Evolutionary conservation across 2,113 vertebrate species (phyloP), one percentile per base, ranked within the genome.

Genomic region (Psilopogon haemacephalus): DNA sequence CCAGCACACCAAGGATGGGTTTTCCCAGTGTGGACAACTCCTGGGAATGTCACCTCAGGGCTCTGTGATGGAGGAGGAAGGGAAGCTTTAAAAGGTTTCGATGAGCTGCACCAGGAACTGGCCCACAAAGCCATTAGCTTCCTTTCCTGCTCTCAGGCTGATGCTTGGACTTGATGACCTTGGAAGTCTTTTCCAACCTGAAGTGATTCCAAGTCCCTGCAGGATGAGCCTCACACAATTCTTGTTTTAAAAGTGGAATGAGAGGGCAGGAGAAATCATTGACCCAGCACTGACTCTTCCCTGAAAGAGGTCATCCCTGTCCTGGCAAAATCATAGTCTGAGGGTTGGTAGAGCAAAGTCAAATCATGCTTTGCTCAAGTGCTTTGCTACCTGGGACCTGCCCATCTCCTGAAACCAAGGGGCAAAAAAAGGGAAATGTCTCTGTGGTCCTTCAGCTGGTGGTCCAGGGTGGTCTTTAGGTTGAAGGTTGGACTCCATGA

Each of bases 1-100:
- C 6, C 4, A 11, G 21, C 28, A 7, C 3, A 2, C 30, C 6
- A 1, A 32, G 64, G 35, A 44, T 8, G 1, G 16, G 30, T 26
- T 62, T 52, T 38, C 56, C 71, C 33, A 33, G 0, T 1, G 8
- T 40, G 35, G 17, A 32, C 3, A 1, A 0, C 14, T 40, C 20
- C 42, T 1, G 1, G 72, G 35, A 52, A 18, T 1, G 0, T 78
- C 67, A 18, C 62, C 40, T 46, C 69, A n/a, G 44, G 68, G 64
- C 75, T 84, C 2, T 1, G 33, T 12, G 4, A 16, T 4, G 8
- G 33, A 37, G 35, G 24, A 63, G 71, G 88, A 69, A 72, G 37
- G 76, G 65, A 33, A 20, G 21, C 48, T 30, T 6, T 6, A 6
- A 55, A 70, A 56, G 46, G 2, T 86, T 37, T 27, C 74, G 64